A percentile compares a stretch with the other conserved stretches of the same genome.
These are phyloP conservation scores for Alces alces DNA, from an alignment of 2,113 vertebrate genomes.

Conservation along the genomic window DNA sequence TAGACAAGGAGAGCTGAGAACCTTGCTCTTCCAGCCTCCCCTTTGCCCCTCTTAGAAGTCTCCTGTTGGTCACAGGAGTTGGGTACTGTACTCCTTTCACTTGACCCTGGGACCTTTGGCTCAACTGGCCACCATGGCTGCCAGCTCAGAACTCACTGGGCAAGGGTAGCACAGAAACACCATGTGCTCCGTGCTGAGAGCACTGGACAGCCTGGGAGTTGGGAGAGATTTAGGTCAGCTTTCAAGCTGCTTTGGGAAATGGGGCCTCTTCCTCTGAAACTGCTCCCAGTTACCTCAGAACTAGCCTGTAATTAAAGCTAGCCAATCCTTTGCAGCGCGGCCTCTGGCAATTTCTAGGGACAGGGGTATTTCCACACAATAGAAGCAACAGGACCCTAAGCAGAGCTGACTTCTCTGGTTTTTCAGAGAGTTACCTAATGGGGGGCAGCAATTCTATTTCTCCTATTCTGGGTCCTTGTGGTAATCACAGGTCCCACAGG, in stretches of 20 bases:
- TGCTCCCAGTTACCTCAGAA: neutral
- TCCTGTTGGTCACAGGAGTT: neutral
- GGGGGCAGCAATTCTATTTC: neutral
- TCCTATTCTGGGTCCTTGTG: neutral
- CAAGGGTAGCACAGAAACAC: neutral
- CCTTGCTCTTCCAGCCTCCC: neutral
- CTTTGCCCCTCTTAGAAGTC: neutral
- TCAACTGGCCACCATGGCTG: neutral
- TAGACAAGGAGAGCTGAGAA: neutral
- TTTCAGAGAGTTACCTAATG: neutral
- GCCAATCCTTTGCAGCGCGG: neutral
- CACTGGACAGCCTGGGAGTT: neutral
- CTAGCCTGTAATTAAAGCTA: neutral
- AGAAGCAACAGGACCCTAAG: neutral
- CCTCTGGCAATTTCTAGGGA: neutral
- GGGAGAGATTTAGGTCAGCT: neutral
- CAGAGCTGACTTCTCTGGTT: neutral
- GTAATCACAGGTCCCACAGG: neutral
- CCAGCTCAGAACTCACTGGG: neutral
- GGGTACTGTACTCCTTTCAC: neutral
- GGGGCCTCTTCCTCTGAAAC: neutral
- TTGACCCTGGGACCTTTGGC: neutral
- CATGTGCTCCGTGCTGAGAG: neutral
- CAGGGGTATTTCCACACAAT: neutral
- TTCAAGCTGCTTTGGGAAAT: neutral